Evolutionary conservation across 1,140 invertebrate genomes (phyloP).

Genomic region (Drosophila orena): DNA sequence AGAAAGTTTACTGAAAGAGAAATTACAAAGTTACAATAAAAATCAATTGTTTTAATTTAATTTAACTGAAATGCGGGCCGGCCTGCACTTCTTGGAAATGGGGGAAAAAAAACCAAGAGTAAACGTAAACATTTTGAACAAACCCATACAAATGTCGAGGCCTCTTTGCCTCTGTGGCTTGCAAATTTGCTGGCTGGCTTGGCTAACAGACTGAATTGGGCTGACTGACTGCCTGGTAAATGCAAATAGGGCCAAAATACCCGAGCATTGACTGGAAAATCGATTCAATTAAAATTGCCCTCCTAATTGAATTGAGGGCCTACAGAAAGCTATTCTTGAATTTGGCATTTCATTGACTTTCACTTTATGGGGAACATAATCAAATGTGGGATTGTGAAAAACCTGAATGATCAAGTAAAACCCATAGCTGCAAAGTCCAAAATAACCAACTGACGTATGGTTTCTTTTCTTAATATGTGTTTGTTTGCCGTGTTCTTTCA

Average conservation of each 20-base stretch:
- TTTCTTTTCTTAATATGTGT: slow-evolving; percentile 10
- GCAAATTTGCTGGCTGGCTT: slow-evolving; percentile 32
- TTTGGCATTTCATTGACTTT: neutral
- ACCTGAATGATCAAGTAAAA: neutral
- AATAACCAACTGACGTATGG: neutral
- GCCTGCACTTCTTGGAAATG: slow-evolving; percentile 10
- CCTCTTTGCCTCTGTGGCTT: slow-evolving; percentile 33
- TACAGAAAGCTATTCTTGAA: neutral
- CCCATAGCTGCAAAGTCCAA: neutral
- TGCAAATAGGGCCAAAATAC: slow-evolving; percentile 20
- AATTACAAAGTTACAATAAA: slow-evolving; percentile 48
- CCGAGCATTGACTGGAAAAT: slow-evolving; percentile 48
- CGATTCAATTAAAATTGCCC: slow-evolving; percentile 55
- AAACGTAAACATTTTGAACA: slow-evolving; percentile 33
- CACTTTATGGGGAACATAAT: neutral
- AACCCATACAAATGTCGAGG: slow-evolving; percentile 41
- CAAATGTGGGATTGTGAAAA: neutral
- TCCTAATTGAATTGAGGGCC: neutral
- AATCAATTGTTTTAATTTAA: slow-evolving; percentile 82
- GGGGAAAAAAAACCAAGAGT: slow-evolving; percentile 14
- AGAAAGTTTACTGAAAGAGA: slow-evolving; percentile 64
- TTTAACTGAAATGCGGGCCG: slow-evolving; percentile 63
- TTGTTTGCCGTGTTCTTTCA: slow-evolving; percentile 6
- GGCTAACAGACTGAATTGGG: slow-evolving; percentile 2
- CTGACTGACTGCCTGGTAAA: slow-evolving; percentile 2